Percentiles rank a stretch among this genome's conserved stretches.
Evolutionary conservation across 2,113 vertebrate species (phyloP).

Genomic region (Myiagra hebetior): DNA sequence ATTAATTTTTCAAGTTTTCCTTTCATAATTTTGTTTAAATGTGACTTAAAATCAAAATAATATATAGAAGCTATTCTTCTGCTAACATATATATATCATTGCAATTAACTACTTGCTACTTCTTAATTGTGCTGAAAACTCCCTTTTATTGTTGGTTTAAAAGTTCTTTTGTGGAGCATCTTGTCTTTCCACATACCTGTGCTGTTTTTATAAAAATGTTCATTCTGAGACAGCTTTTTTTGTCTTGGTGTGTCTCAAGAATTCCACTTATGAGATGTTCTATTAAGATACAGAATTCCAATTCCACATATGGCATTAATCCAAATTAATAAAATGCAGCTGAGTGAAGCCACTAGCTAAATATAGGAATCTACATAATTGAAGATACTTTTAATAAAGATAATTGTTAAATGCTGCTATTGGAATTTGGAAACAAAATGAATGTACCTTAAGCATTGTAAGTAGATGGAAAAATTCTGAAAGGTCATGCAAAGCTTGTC

Average conservation of each 20-base stretch:
- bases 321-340: neutral
- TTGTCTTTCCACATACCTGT: neutral
- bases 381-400: neutral
- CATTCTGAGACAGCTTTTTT: neutral
- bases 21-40: neutral
- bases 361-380: neutral
- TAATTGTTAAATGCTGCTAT: neutral
- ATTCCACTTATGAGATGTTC: neutral
- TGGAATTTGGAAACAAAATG: neutral
- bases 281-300: slow-evolving; percentile 27
- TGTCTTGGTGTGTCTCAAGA: neutral
- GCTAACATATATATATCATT: neutral
- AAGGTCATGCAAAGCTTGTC: neutral
- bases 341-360: neutral
- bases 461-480: neutral
- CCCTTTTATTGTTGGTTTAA: neutral
- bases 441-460: neutral
- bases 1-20: neutral
- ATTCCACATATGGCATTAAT: neutral
- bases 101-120: neutral
- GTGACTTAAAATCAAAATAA: neutral
- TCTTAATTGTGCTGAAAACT: neutral
- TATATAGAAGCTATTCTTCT: neutral
- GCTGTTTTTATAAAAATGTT: neutral
- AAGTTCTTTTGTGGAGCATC: neutral